Conservation (phyloP, 2,797 vertebrate genomes). For the Tenualosa ilisha region DNA sequence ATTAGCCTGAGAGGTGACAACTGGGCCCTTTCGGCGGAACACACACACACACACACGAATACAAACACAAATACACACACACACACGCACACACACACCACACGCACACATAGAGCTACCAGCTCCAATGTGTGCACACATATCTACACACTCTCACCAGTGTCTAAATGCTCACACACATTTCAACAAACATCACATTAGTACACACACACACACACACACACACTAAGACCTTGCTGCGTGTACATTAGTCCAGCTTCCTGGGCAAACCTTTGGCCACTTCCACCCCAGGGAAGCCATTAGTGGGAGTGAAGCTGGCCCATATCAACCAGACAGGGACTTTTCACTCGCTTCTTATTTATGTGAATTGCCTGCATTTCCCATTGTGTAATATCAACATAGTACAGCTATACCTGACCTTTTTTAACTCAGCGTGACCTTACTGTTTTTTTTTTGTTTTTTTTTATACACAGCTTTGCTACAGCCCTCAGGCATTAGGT, state of each 20-base stretch:
- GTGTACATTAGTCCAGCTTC: background rate
- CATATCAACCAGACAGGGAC: background rate
- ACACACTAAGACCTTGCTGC: background rate
- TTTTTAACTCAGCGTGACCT: background rate
- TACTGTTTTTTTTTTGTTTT: background rate
- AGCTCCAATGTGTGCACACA: background rate
- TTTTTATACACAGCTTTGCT: background rate
- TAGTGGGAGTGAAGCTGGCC: background rate
- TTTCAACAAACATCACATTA: background rate
- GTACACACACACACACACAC: conserved; percentile 18
- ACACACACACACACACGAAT: conserved; percentile 18
- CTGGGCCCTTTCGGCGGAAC: conserved; percentile 56
- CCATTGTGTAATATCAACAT: background rate
- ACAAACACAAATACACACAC: conserved; percentile 12
- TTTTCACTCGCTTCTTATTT: background rate
- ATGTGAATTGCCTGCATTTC: background rate
- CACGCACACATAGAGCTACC: background rate
- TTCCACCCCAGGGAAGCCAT: background rate
- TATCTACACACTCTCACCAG: background rate
- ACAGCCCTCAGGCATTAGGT: background rate
- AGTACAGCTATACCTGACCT: background rate
- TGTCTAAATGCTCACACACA: background rate
- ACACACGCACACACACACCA: conserved; percentile 5
- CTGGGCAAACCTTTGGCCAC: background rate
- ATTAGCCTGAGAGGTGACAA: conserved; percentile 66